Base-by-base conservation (phyloP, 92 coral and sea anemone species). In the Actinernus sp. region DNA sequence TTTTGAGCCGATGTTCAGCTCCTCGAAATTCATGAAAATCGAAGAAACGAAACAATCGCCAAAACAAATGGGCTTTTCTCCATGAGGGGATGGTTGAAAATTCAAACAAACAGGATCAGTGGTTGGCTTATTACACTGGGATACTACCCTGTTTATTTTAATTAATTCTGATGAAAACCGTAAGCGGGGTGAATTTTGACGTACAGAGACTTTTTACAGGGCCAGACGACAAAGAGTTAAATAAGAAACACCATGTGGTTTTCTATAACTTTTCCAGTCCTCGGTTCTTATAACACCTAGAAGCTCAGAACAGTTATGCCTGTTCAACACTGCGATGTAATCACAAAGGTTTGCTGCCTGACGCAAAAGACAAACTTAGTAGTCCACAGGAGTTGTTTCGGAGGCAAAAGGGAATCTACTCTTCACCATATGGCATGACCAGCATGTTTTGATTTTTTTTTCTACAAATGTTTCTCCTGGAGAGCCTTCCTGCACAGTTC, bases 251-350 rank as follows among this genome's bases (percentile, higher is more conserved):
- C 41, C 47, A 45, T 36, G 52, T 73, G 31, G 26, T 47, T 76
- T 76, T 65, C 31, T 74, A 64, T 31, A 75, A 65, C 43, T 75
- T 76, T 49, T 58, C 71, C 20, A 47, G 52, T 21, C 61, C 72
- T 26, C 44, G 30, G 49, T 57, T 60, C 22, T 47, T 70, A 21
- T 65, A 38, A 38, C 58, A 59, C 34, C 43, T 79, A 27, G n/a
- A 31, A 31, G 44, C 12, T 2, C 71, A 70, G 53, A 39, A 68
- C 44, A 78, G 53, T 19, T 56, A 69, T 31, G 78, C 79, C 10
- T 78, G 85, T 69, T 57, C 79, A 1, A 78, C 85, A 30, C 55
- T 78, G 24, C 78, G 54, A 16, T 38, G 43, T 39, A 76, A 76
- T 61, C 4, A 45, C 13, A 67, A 58, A 30, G 68, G 59, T 22